Percentiles rank a stretch among this genome's conserved stretches.
These are phyloP conservation scores for Channallabes apus DNA, from an alignment of 2,797 vertebrate genomes.

Conservation along the genomic window DNA sequence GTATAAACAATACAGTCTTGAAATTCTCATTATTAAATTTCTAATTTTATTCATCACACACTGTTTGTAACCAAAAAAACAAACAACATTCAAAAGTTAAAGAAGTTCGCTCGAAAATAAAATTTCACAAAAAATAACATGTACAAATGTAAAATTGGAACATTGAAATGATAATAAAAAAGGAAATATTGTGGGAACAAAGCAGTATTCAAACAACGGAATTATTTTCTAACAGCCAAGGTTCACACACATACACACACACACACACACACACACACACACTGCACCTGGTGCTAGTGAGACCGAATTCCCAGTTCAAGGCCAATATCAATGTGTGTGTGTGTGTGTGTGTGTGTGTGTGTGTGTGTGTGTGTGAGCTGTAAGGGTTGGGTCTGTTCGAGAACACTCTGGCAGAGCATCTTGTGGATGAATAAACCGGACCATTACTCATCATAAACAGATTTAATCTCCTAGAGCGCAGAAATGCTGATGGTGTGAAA, in stretches of 20 bases:
- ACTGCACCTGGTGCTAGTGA: neutral
- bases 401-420: neutral
- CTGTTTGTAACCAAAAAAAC: too few relatives aligned
- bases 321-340: neutral
- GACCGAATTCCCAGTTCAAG: neutral
- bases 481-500: slow-evolving; percentile 45
- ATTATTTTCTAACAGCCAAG: neutral
- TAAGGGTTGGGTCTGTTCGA: slow-evolving; percentile 11
- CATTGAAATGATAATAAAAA: too few relatives aligned
- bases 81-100: too few relatives aligned
- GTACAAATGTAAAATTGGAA: neutral
- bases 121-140: too few relatives aligned
- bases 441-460: slow-evolving; percentile 50
- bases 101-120: too few relatives aligned
- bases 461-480: slow-evolving; percentile 38
- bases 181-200: neutral
- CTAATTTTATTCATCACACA: too few relatives aligned
- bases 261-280: neutral
- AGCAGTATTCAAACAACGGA: neutral
- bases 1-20: neutral
- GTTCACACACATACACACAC: neutral
- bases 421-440: slow-evolving; percentile 35
- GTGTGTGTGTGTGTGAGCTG: slow-evolving; percentile 40
- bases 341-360: neutral
- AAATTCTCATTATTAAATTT: too few relatives aligned